Conservation (phyloP, 2,113 vertebrate genomes). For the Tursiops truncatus region DNA sequence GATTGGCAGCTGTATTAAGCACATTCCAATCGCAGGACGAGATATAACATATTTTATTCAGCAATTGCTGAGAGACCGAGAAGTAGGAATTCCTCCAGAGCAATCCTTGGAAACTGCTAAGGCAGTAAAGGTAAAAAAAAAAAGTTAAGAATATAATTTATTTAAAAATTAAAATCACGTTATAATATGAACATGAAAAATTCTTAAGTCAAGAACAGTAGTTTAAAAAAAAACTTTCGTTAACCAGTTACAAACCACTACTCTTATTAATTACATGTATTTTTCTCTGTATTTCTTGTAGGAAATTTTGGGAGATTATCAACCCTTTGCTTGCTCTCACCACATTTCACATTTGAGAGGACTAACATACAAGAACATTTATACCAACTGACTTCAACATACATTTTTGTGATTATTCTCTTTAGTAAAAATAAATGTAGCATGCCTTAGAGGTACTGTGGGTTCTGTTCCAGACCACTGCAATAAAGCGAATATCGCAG, state of each 20-base stretch:
- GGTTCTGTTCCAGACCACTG: background rate
- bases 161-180: background rate
- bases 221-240: background rate
- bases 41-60: conserved; percentile 99
- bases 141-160: background rate
- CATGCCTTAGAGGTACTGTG: background rate
- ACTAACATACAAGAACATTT: background rate
- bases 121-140: conserved; percentile 93
- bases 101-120: conserved; percentile 99
- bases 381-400: background rate
- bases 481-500: background rate
- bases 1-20: conserved; percentile 99
- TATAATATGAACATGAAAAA: background rate
- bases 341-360: background rate
- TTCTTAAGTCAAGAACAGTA: background rate
- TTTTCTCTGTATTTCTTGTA: background rate
- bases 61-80: conserved; percentile 95
- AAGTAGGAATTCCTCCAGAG: conserved; percentile 98
- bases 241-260: background rate
- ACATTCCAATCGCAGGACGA: conserved; percentile 98
- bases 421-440: conserved; percentile 33
- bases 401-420: background rate
- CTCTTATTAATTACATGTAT: background rate
- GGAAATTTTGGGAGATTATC: background rate
- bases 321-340: background rate